Conservation (phyloP, 1,140 invertebrate species). For the Caerostris extrusa region DNA sequence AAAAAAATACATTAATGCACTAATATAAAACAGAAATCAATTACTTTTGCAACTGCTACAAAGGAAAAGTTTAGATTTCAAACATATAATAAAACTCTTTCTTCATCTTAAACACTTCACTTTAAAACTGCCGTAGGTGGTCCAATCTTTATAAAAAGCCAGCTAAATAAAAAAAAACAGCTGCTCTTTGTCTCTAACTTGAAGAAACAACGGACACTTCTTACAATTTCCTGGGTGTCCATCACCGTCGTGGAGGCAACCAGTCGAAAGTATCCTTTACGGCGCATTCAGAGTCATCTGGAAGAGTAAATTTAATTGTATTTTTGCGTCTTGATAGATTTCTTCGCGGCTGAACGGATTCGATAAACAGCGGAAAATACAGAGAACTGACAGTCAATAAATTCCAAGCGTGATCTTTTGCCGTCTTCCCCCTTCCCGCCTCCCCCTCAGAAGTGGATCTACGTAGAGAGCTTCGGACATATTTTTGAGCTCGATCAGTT, state of each 20-base stretch:
- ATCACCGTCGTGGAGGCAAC: background rate
- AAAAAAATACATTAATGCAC: too few species aligned
- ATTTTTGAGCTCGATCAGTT: slow-evolving; percentile 27
- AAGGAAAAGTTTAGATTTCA: too few species aligned
- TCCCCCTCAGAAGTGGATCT: slow-evolving; percentile 7
- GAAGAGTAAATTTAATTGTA: slow-evolving; percentile 39
- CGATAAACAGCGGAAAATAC: slow-evolving; percentile 34
- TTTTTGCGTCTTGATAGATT: slow-evolving; percentile 32
- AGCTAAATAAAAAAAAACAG: background rate
- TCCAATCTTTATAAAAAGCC: background rate
- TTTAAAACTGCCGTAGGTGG: background rate
- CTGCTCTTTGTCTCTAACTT: background rate
- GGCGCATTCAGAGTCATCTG: background rate
- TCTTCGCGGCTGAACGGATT: slow-evolving; percentile 21
- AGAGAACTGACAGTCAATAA: slow-evolving; percentile 26
- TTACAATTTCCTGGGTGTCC: background rate
- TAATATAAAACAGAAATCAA: too few species aligned
- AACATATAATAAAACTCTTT: too few species aligned
- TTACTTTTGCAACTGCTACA: too few species aligned
- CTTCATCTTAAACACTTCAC: background rate
- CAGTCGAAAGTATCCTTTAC: slow-evolving; percentile 20
- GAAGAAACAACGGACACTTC: background rate
- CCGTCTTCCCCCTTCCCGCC: background rate
- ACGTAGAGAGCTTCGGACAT: slow-evolving; percentile 16
- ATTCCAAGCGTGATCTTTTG: slow-evolving; percentile 15